Base-by-base conservation (phyloP, 2,113 vertebrate genomes). In the Plecotus auritus region DNA sequence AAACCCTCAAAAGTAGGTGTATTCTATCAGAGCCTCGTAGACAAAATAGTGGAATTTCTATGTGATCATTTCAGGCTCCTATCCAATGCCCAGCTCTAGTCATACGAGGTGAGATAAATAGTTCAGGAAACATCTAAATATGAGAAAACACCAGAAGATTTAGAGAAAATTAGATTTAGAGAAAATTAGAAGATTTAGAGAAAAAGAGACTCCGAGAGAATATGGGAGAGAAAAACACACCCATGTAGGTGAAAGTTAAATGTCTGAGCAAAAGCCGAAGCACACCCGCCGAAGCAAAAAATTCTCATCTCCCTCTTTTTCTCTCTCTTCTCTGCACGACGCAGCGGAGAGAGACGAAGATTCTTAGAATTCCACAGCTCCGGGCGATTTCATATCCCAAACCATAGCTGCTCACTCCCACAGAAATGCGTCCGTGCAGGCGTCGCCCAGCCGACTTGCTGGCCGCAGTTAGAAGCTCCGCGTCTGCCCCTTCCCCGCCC, bases 361-460 rank as follows among this genome's bases (percentile, higher is more conserved):
- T 96, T 97, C 97, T 94, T 97, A 8, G 70, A 96, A 97, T 97
- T 97, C 97, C 97, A 95, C 74, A 9, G 94, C 89, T 96, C 91
- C 78, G 72, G 77, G 86, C 28, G 91, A 96, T 91, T 97, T 96
- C 96, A 95, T 81, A 95, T 95, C 74, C 85, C 95, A 94, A 97
- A 94, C 77, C 80, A 32, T 49, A 93, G 94, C 83, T n/a, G 74
- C 72, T 95, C 85, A 70, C 51, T 82, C 40, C 16, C 7, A 91
- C 88, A 93, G 93, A 97, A 94, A 96, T 90, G 86, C 86, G 86
- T 95, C 91, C 80, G 83, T 85, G 45, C 56, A 40, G 87, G 93
- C 74, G 64, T 23, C 35, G 18, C 81, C 94, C 89, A 18, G 77
- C 85, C 88, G 10, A 78, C 67, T 17, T 54, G 77, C 85, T 4